Evolutionary conservation across 2,888 invertebrate genomes (phyloP).

Genomic region (Cremastobaeus sp.): DNA sequence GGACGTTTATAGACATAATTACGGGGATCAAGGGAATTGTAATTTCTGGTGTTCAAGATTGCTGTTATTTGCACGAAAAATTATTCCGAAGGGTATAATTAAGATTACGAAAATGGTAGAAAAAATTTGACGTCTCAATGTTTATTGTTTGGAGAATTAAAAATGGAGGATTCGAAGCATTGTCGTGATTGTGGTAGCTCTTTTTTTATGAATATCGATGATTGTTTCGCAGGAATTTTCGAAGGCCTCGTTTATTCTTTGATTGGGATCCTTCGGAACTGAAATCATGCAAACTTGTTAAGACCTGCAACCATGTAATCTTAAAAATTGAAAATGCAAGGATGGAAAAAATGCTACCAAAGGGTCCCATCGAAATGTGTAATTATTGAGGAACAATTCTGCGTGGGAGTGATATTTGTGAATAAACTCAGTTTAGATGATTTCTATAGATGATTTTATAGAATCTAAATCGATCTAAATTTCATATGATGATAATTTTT

Average conservation of each 20-base stretch:
- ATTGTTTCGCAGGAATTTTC: slow-evolving; percentile 1
- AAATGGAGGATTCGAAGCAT: neutral
- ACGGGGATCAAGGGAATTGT: too few relatives aligned
- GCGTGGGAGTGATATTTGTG: too few relatives aligned
- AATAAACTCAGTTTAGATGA: too few relatives aligned
- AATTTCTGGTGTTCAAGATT: neutral
- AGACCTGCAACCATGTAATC: neutral
- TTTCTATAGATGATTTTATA: too few relatives aligned
- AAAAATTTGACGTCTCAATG: slow-evolving; percentile 13
- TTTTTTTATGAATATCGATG: neutral
- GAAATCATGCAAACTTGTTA: neutral
- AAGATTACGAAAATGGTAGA: slow-evolving; percentile 19
- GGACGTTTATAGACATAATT: too few relatives aligned
- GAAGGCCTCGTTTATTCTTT: slow-evolving; percentile 13
- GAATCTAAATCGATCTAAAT: too few relatives aligned
- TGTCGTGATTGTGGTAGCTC: too few relatives aligned
- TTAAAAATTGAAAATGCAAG: neutral
- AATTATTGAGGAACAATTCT: too few relatives aligned
- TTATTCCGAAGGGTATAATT: slow-evolving; percentile 18
- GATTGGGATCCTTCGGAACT: neutral
- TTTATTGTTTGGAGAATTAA: slow-evolving; percentile 6
- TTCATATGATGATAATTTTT: too few relatives aligned
- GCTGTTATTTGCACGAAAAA: slow-evolving; percentile 12
- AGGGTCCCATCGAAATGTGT: too few relatives aligned
- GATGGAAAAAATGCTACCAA: too few relatives aligned